Conservation (phyloP, 2,797 vertebrate genomes). For the Myotis pilosus region DNA sequence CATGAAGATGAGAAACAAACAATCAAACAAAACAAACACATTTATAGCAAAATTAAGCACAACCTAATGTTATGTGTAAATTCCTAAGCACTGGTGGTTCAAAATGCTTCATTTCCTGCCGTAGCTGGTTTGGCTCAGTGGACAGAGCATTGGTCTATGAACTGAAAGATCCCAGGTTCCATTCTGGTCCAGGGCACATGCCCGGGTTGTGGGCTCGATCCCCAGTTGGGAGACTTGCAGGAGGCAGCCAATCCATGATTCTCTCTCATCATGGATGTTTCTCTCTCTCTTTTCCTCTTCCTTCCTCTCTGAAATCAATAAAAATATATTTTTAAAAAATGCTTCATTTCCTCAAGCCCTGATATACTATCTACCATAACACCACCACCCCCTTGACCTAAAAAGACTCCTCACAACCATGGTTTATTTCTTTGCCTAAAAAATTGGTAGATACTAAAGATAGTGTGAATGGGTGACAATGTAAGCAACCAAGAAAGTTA, state of each 20-base stretch:
- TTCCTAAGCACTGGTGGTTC: neutral
- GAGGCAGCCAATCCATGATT: no score
- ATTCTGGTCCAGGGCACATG: no score
- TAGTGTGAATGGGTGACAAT: neutral
- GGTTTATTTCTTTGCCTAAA: neutral
- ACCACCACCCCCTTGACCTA: neutral
- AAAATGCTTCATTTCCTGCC: neutral
- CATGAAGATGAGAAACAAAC: slow-evolving; percentile 5
- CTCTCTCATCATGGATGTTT: no score
- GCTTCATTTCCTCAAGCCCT: neutral
- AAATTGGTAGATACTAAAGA: neutral
- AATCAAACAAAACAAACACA: neutral
- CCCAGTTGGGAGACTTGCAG: no score
- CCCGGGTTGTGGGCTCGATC: no score
- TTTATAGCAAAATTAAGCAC: neutral
- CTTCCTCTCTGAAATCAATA: no score
- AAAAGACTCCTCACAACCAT: neutral
- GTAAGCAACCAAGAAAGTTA: neutral
- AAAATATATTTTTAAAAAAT: neutral
- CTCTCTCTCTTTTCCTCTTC: no score
- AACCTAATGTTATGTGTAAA: neutral
- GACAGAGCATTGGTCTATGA: no score
- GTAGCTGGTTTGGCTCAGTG: no score
- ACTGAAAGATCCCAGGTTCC: no score
- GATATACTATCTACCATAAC: neutral